A percentile compares a stretch with the other conserved stretches of the same genome.
Evolutionary conservation across 2,113 vertebrate genomes (phyloP).

Genomic region (Amblyopsis rosae): DNA sequence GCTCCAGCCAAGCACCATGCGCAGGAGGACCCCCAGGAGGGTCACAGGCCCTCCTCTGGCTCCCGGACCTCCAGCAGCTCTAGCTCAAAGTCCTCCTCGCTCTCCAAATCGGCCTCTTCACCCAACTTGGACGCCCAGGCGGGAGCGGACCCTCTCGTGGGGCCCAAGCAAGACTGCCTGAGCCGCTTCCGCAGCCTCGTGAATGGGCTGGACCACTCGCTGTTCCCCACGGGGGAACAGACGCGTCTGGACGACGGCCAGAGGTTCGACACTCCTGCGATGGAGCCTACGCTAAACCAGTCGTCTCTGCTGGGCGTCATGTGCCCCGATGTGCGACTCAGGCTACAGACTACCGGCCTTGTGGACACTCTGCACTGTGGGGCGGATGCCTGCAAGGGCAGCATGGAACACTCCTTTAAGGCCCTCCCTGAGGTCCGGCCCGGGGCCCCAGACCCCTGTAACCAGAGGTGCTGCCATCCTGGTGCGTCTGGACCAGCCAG

Average conservation of each 20-base stretch:
- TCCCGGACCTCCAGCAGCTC: conserved; percentile 72
- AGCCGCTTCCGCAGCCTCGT: conserved; percentile 79
- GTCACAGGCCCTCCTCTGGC: conserved; percentile 57
- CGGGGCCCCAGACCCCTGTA: conserved; percentile 58
- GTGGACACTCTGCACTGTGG: conserved; percentile 66
- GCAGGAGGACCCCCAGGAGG: conserved; percentile 63
- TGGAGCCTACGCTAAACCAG: conserved; percentile 91
- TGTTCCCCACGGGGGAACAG: conserved; percentile 80
- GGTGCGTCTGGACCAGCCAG: conserved; percentile 60
- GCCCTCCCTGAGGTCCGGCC: conserved; percentile 82
- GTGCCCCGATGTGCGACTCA: conserved; percentile 81
- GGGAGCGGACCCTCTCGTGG: conserved; percentile 30
- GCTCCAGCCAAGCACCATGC: conserved; percentile 72
- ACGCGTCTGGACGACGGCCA: conserved; percentile 79
- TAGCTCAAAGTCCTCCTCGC: conserved; percentile 72
- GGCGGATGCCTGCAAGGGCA: conserved; percentile 74
- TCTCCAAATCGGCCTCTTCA: conserved; percentile 78
- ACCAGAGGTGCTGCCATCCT: conserved; percentile 69
- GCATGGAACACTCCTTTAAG: conserved; percentile 76
- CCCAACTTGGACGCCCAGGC: conserved; percentile 75
- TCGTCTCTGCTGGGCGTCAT: conserved; percentile 80
- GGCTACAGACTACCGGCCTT: conserved; percentile 74
- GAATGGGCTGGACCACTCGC: conserved; percentile 80
- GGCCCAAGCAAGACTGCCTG: conserved; percentile 72
- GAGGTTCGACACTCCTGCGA: conserved; percentile 84